Percentiles rank a stretch among this genome's conserved stretches.
These are phyloP conservation scores for Tenualosa thibaudeaui DNA, from an alignment of 2,797 vertebrate genomes.

Conservation along the genomic window DNA sequence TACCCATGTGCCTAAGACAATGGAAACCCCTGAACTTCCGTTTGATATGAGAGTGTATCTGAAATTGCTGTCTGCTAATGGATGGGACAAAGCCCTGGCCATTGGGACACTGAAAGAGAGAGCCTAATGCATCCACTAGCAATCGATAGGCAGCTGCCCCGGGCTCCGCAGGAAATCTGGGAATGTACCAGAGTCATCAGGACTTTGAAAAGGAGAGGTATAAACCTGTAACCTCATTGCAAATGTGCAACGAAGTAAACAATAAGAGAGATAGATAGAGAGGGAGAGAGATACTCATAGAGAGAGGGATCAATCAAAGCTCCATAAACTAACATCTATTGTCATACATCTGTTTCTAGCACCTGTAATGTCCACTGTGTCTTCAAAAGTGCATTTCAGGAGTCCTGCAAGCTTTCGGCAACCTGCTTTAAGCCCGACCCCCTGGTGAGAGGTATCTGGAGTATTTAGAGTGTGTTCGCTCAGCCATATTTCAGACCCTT, in stretches of 20 bases:
- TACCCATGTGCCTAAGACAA: background rate
- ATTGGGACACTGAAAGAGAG: background rate
- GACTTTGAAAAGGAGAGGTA: slow-evolving; percentile 45
- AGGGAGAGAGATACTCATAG: background rate
- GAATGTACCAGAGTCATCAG: slow-evolving; percentile 62
- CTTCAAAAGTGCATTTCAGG: background rate
- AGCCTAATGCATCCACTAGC: slow-evolving; percentile 53
- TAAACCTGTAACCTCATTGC: slow-evolving; percentile 31
- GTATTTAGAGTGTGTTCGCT: background rate
- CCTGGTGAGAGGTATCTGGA: background rate
- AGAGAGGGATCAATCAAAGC: background rate
- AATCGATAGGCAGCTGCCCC: slow-evolving; percentile 67
- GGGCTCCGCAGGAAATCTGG: slow-evolving; percentile 63
- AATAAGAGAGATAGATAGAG: background rate
- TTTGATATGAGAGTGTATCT: slow-evolving; percentile 23
- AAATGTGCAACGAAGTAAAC: background rate
- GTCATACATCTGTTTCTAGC: background rate
- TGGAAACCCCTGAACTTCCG: slow-evolving; percentile 32
- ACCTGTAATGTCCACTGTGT: background rate
- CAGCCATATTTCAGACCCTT: background rate
- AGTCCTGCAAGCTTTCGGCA: background rate
- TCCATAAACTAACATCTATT: background rate
- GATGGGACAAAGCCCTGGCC: background rate
- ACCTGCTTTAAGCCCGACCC: background rate
- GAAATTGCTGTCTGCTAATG: slow-evolving; percentile 39